Evolutionary conservation across 2,888 invertebrate genomes (phyloP).

Genomic region (Steinernema scapterisci): DNA sequence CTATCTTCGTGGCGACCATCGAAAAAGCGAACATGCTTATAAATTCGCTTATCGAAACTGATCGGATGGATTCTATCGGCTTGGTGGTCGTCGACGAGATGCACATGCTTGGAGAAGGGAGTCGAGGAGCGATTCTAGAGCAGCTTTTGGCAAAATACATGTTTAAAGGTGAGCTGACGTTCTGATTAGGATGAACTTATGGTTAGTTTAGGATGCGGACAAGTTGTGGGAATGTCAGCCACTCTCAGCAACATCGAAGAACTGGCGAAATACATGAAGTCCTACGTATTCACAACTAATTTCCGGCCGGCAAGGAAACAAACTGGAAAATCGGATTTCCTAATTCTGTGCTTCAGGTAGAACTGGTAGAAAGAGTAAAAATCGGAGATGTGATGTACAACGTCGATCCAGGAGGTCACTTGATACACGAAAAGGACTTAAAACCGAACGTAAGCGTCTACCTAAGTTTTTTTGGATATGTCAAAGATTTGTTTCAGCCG

Average conservation of each 20-base stretch:
- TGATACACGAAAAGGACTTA: conserved; percentile 6
- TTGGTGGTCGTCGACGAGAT: conserved; percentile 84
- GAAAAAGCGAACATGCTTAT: conserved; percentile 88
- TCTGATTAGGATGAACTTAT: not conserved
- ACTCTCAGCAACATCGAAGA: conserved; percentile 89
- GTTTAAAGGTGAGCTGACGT: conserved; percentile 71
- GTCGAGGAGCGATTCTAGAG: conserved; percentile 76
- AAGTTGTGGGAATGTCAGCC: conserved; percentile 95
- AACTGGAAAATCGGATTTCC: not conserved
- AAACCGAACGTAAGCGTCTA: not conserved
- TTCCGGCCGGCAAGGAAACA: conserved; percentile 77
- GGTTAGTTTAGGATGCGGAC: conserved; percentile 71
- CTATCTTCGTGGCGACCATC: conserved; percentile 88
- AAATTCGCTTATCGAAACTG: conserved; percentile 79
- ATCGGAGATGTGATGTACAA: conserved; percentile 70
- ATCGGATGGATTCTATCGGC: conserved; percentile 79
- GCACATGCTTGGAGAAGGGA: conserved; percentile 8
- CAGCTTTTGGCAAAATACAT: conserved; percentile 81
- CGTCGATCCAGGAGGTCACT: conserved; percentile 49
- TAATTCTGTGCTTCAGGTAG: conserved; percentile 72
- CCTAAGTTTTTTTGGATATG: conserved; percentile 28
- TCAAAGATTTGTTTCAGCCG: conserved; percentile 17
- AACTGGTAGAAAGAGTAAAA: conserved; percentile 75
- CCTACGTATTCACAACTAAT: conserved; percentile 81
- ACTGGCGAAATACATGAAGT: conserved; percentile 79